Conservation (phyloP, 2,888 invertebrate species). For the Drosophila aldrichi region DNA sequence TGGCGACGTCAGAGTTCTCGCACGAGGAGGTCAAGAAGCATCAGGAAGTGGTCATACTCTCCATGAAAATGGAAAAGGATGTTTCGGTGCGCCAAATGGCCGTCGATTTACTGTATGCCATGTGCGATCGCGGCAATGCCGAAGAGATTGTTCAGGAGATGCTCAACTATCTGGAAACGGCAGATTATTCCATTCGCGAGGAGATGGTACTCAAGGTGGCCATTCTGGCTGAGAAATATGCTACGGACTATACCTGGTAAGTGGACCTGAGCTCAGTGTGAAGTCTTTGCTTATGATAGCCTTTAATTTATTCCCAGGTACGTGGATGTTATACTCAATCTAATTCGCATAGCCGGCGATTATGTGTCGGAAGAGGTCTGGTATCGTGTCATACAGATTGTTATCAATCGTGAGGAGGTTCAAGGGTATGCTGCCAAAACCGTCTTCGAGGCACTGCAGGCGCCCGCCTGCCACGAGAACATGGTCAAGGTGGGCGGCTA, state of each 20-base stretch:
- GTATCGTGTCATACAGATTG: slow-evolving; percentile 99
- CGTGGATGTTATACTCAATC: slow-evolving; percentile 98
- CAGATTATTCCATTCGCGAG: slow-evolving; percentile 99
- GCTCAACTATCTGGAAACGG: slow-evolving; percentile 99
- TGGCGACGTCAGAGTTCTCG: slow-evolving; percentile 99
- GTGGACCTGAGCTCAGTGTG: neutral
- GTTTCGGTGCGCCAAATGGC: slow-evolving; percentile 99
- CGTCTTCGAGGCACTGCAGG: slow-evolving; percentile 99
- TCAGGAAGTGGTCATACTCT: slow-evolving; percentile 99
- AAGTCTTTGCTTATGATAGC: neutral
- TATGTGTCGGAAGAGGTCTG: slow-evolving; percentile 99
- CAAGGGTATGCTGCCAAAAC: slow-evolving; percentile 99
- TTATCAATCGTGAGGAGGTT: slow-evolving; percentile 99
- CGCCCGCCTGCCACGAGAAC: slow-evolving; percentile 99
- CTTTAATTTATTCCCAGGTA: slow-evolving; percentile 84
- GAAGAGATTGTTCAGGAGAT: slow-evolving; percentile 99
- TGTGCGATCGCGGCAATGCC: slow-evolving; percentile 99
- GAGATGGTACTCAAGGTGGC: slow-evolving; percentile 99
- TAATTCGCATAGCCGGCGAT: slow-evolving; percentile 99
- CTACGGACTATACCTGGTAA: slow-evolving; percentile 99
- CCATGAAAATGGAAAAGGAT: slow-evolving; percentile 99
- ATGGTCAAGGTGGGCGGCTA: slow-evolving; percentile 99
- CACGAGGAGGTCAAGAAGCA: slow-evolving; percentile 99
- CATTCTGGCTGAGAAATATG: slow-evolving; percentile 99
- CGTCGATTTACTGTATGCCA: slow-evolving; percentile 98